Base-by-base conservation (phyloP, 2,888 invertebrate genomes). In the Volucella zonaria region DNA sequence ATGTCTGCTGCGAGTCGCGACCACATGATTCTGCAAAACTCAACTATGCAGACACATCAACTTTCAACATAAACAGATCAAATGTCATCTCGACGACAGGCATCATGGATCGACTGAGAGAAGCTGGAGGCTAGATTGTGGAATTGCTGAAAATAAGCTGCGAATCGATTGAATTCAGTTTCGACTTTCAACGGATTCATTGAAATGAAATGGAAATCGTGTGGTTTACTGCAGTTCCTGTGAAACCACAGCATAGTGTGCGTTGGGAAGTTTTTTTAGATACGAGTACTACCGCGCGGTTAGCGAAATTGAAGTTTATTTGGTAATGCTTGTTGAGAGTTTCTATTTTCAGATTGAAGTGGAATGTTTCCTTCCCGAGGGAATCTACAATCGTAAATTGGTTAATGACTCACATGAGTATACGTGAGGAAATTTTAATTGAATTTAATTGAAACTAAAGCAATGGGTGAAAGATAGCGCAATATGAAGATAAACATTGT, bases 371-470 rank as follows among this genome's bases (percentile, higher is more conserved):
- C 42, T 51, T 61, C 68, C 38, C 49, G 10, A 18, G 43, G 61
- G 43, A 73, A 73, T 31, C 31, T 31, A 31, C 31, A 31, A 31
- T 31, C 31, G 52, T 73, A 73, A 68, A 78, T 78, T 82, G 73
- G 67, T 58, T 78, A 78, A 74, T 78, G 74, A 83, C 43, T 70
- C 64, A 62, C 73, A 73, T 71, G 77, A 51, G 54, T 49, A 12
- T 38, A 64, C 59, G 70, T 74, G 74, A 64, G 23, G 70, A 70
- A 83, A 70, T 59, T 66, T 83, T 75, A 82, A 82, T 82, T 82
- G 78, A 79, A 79, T 23, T 59, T 79, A 83, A 83, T 83, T 83
- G 82, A 49, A 79, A 79, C 79, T 79, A 79, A 83, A 79, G 70
- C 59, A 70, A 68, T 75, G 70, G 54, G 66, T 52, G 74, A 54